phyloP scores from a whole-genome alignment of 1,140 invertebrate species.

The Proales similis region DNA sequence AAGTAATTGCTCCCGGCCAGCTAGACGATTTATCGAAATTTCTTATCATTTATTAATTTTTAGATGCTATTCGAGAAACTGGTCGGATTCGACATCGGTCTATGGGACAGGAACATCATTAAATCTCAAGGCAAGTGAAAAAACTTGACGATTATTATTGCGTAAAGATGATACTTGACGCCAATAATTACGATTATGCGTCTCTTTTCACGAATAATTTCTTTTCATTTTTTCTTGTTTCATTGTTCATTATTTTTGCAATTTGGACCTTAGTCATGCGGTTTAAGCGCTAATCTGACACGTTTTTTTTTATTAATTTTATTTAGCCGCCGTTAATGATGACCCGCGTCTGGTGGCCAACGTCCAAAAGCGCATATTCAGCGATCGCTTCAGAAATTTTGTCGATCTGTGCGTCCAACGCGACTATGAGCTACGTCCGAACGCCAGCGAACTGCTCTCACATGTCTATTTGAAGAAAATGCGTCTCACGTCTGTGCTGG shows the following conservation, averaged over 20 bases:
- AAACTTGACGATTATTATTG: not conserved
- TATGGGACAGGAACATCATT: slow-evolving; percentile 31
- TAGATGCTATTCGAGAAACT: slow-evolving; percentile 37
- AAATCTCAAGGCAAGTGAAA: slow-evolving; percentile 27
- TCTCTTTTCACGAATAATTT: no score
- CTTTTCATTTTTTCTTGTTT: slow-evolving; percentile 2
- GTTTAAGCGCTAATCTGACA: no score
- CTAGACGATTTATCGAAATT: not conserved
- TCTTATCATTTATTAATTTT: not conserved
- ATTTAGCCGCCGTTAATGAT: slow-evolving; percentile 19
- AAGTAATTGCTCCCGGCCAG: slow-evolving; percentile 24
- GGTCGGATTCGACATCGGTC: slow-evolving; percentile 32
- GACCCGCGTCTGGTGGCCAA: slow-evolving; percentile 17
- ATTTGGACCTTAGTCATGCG: not conserved
- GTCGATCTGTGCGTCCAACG: slow-evolving; percentile 21
- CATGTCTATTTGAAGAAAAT: slow-evolving; percentile 34
- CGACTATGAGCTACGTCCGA: slow-evolving; percentile 13
- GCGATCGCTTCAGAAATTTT: slow-evolving; percentile 33
- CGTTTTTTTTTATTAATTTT: not conserved
- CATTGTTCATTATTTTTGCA: not conserved
- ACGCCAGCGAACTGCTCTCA: slow-evolving; percentile 1
- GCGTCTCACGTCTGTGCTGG: slow-evolving; percentile 3
- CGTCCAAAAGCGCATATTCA: slow-evolving; percentile 8
- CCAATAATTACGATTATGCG: no score
- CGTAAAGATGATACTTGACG: not conserved